Conservation (phyloP, 2,113 vertebrate species). For the Oryzias javanicus region DNA sequence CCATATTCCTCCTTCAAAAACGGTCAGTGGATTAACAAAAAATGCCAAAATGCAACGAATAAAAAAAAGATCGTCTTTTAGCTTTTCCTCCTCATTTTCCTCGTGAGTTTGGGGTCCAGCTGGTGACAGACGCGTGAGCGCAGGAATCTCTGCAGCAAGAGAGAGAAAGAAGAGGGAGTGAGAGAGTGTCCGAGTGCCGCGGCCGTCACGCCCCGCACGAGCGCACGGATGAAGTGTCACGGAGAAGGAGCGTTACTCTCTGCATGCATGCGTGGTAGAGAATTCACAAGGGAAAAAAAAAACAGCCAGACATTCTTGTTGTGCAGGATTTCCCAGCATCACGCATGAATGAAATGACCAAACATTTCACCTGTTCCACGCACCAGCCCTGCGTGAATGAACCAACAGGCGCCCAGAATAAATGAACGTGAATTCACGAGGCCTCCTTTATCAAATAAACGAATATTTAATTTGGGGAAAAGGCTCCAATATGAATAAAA, state of each 20-base stretch:
- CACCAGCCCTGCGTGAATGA: conserved; percentile 18
- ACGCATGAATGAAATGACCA: conserved; percentile 28
- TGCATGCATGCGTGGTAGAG: not conserved
- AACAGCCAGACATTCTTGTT: not conserved
- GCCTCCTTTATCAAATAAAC: not conserved
- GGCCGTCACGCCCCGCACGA: conserved; percentile 57
- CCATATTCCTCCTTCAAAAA: conserved; percentile 47
- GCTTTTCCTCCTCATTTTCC: not conserved
- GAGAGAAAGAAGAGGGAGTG: conserved; percentile 13
- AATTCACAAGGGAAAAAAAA: not conserved
- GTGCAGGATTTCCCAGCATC: conserved; percentile 3
- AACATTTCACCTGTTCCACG: conserved; percentile 37
- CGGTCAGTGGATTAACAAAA: conserved; percentile 11
- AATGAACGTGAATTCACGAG: not conserved
- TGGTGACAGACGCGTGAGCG: conserved; percentile 57
- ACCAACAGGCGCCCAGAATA: not conserved
- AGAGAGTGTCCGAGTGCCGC: conserved; percentile 7
- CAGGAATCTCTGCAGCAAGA: conserved; percentile 72
- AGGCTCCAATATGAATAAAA: too few species aligned
- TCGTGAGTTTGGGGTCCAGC: conserved; percentile 36
- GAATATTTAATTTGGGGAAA: too few species aligned
- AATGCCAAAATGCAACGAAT: not conserved
- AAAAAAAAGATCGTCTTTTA: conserved; percentile 16
- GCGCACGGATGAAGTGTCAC: conserved; percentile 56
- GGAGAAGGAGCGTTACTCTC: conserved; percentile 4